Conservation (phyloP, 2,888 invertebrate species). For the Drosophila silvestris region DNA sequence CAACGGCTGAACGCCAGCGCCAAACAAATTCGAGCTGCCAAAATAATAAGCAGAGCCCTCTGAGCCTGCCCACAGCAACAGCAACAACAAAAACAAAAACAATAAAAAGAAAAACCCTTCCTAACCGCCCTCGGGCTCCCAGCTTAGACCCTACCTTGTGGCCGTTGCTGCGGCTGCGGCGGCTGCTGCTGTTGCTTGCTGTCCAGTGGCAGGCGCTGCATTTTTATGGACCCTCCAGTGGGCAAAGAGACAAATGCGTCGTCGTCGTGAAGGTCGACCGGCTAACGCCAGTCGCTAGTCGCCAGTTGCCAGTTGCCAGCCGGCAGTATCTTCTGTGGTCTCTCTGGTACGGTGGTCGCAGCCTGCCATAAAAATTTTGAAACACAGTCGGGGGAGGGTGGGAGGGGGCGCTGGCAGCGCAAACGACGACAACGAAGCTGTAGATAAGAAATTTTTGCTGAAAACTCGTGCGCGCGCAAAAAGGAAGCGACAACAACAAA, state of each 20-base stretch:
- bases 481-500: conserved; percentile 65
- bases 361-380: conserved; percentile 75
- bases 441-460: conserved; percentile 80
- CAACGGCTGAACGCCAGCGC: conserved; percentile 69
- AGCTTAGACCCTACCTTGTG: neutral
- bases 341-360: conserved; percentile 25
- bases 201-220: conserved; percentile 45
- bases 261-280: conserved; percentile 55
- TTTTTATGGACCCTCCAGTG: conserved; percentile 57
- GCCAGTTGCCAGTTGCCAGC: neutral
- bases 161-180: neutral
- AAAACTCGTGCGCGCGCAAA: conserved; percentile 77
- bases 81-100: neutral
- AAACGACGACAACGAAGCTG: conserved; percentile 26
- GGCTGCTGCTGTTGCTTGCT: conserved; percentile 5
- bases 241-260: conserved; percentile 70
- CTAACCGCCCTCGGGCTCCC: conserved; percentile 7
- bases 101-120: conserved; percentile 3
- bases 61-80: neutral
- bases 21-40: conserved; percentile 82
- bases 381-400: conserved; percentile 14
- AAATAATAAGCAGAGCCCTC: conserved; percentile 73
- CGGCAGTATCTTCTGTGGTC: conserved; percentile 8
- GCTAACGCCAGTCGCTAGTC: conserved; percentile 60
- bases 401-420: neutral